Evolutionary conservation across 2,888 invertebrate species (phyloP).

Genomic region (Leucania comma): DNA sequence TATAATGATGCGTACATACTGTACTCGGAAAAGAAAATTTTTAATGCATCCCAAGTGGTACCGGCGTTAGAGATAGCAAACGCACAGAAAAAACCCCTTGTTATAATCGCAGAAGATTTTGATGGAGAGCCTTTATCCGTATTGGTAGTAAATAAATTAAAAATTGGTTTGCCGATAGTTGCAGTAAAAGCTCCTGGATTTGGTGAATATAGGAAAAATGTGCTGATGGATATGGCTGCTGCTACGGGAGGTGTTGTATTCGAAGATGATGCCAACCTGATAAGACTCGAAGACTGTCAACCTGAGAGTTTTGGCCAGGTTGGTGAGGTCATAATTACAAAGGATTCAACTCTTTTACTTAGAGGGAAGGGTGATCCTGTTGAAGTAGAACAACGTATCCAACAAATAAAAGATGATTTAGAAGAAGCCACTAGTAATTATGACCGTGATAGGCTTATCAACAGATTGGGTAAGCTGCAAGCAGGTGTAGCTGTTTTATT

Average conservation of each 20-base stretch:
- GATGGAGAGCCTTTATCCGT: conserved; percentile 98
- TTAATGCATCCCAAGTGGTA: conserved; percentile 97
- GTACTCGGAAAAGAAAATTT: conserved; percentile 99
- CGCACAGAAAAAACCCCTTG: conserved; percentile 96
- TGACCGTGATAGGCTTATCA: conserved; percentile 97
- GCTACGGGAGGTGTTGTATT: conserved; percentile 97
- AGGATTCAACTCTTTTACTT: conserved; percentile 95
- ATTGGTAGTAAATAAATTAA: conserved; percentile 96
- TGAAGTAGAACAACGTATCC: conserved; percentile 94
- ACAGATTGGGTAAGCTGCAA: conserved; percentile 96
- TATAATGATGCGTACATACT: conserved; percentile 98
- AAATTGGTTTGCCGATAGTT: conserved; percentile 97
- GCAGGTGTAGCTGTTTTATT: conserved; percentile 94
- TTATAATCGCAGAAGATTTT: conserved; percentile 98
- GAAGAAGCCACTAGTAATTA: conserved; percentile 95
- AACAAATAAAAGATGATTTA: conserved; percentile 96
- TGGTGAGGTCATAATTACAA: conserved; percentile 97
- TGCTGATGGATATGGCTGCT: conserved; percentile 97
- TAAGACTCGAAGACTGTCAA: conserved; percentile 97
- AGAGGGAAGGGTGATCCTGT: conserved; percentile 94
- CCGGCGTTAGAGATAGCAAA: conserved; percentile 99
- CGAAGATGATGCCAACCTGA: conserved; percentile 97
- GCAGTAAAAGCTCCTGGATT: conserved; percentile 99
- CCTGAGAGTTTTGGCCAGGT: conserved; percentile 95
- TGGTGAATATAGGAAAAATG: conserved; percentile 97